phyloP scores from a whole-genome alignment of 2,113 vertebrate genomes.

The Thryonomys swinderianus region DNA sequence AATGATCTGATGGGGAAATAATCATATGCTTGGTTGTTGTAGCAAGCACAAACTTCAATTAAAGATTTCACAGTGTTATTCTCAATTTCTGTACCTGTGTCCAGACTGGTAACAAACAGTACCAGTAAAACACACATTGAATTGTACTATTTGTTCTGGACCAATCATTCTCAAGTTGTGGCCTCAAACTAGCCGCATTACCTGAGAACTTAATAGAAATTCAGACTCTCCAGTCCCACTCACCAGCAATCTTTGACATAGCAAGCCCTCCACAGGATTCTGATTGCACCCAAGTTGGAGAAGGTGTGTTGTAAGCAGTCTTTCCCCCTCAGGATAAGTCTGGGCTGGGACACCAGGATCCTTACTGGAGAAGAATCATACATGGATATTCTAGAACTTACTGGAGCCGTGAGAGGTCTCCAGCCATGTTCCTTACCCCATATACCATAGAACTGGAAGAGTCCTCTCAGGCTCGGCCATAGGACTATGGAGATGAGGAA shows the following conservation, averaged over 20 bases:
- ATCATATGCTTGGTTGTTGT: not conserved
- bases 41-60: not conserved
- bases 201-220: not conserved
- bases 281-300: not conserved
- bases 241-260: not conserved
- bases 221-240: not conserved
- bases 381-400: slow-evolving; percentile 52
- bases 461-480: not conserved
- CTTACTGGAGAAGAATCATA: not conserved
- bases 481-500: not conserved
- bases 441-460: not conserved
- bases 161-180: not conserved
- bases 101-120: not conserved
- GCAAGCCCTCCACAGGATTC: not conserved
- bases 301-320: not conserved
- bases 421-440: not conserved
- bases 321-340: not conserved
- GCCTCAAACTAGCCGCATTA: not conserved
- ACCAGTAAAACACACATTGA: not conserved
- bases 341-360: not conserved
- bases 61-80: not conserved
- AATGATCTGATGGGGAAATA: not conserved
- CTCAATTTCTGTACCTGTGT: not conserved
- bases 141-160: not conserved
- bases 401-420: not conserved